Evolutionary conservation across 2,113 vertebrate species (phyloP).

Genomic region (Suricata suricatta): DNA sequence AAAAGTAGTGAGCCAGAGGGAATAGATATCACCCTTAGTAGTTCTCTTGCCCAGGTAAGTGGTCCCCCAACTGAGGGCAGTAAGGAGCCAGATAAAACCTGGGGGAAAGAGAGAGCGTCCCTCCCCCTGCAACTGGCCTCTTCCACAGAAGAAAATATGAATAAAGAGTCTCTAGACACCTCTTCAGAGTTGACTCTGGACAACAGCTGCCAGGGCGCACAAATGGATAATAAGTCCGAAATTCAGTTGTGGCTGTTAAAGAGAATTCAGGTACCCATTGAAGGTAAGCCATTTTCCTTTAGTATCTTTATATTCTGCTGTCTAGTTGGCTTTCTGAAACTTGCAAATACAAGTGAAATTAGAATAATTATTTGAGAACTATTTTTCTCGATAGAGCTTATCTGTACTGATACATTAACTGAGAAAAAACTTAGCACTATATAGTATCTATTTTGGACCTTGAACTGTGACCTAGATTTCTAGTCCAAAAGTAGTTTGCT

Average conservation of each 20-base stretch:
- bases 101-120: slow-evolving; percentile 69
- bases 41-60: slow-evolving; percentile 76
- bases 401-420: not conserved
- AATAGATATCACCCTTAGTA: slow-evolving; percentile 86
- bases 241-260: slow-evolving; percentile 93
- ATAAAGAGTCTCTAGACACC: slow-evolving; percentile 78
- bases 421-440: not conserved
- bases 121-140: slow-evolving; percentile 71
- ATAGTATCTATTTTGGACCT: not conserved
- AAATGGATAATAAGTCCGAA: slow-evolving; percentile 91
- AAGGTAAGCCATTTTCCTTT: slow-evolving; percentile 88
- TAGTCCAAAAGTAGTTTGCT: not conserved
- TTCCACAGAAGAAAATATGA: slow-evolving; percentile 75
- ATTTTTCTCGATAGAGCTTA: not conserved
- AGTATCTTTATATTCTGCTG: not conserved
- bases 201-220: slow-evolving; percentile 79
- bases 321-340: slow-evolving; percentile 14
- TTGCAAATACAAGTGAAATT: not conserved
- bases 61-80: slow-evolving; percentile 70
- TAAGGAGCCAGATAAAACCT: slow-evolving; percentile 77
- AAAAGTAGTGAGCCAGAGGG: slow-evolving; percentile 78
- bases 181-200: slow-evolving; percentile 81
- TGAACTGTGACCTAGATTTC: not conserved
- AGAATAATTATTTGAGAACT: not conserved
- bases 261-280: slow-evolving; percentile 96